phyloP scores from a whole-genome alignment of 2,113 vertebrate species.

The Cygnus buccinator region DNA sequence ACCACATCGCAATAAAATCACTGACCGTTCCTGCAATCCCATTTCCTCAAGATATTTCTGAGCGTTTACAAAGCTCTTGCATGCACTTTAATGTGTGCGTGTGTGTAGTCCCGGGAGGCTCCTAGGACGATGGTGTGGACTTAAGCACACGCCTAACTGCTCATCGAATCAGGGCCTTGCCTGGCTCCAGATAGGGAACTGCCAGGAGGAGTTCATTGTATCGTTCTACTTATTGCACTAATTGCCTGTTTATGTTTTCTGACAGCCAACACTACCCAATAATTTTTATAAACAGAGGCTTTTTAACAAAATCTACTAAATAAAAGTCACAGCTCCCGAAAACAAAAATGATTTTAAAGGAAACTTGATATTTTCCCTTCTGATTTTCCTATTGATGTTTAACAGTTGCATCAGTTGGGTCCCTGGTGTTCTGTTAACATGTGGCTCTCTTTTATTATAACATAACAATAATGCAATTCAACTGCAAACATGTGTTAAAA shows the following conservation, averaged over 20 bases:
- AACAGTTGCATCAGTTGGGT: slow-evolving; percentile 34
- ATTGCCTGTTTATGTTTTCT: slow-evolving; percentile 69
- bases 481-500: slow-evolving; percentile 50
- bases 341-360: slow-evolving; percentile 41
- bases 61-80: background rate
- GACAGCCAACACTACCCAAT: slow-evolving; percentile 57
- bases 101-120: background rate
- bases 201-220: slow-evolving; percentile 32
- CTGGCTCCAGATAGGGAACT: slow-evolving; percentile 1
- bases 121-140: background rate
- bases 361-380: slow-evolving; percentile 38
- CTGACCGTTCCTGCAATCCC: fast-evolving
- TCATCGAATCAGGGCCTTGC: background rate
- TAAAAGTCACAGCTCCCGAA: slow-evolving; percentile 47
- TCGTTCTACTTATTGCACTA: slow-evolving; percentile 10
- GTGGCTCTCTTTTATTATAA: slow-evolving; percentile 61
- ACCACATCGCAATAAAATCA: background rate
- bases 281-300: slow-evolving; percentile 66
- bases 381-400: slow-evolving; percentile 14
- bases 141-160: background rate
- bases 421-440: slow-evolving; percentile 25
- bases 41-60: background rate
- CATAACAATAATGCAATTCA: slow-evolving; percentile 60
- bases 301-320: slow-evolving; percentile 34
- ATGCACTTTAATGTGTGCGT: background rate